Percentiles rank a stretch among this genome's conserved stretches.
phyloP scores from a whole-genome alignment of 2,888 invertebrate genomes.

The Drosophila birchii region DNA sequence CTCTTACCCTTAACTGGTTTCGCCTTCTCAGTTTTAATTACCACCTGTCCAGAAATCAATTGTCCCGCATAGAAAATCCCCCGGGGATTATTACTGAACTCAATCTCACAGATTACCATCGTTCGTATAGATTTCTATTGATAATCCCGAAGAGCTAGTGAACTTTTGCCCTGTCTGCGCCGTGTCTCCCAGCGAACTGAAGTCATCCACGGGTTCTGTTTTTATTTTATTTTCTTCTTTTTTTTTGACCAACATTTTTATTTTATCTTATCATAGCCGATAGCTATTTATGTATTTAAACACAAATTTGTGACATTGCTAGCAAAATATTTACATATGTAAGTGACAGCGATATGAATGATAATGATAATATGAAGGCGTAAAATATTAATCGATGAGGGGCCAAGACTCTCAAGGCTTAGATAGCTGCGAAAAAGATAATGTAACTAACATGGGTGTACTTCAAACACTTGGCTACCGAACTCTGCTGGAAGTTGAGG shows the following conservation, averaged over 20 bases:
- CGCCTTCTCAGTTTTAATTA: slow-evolving; percentile 63
- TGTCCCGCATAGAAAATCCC: slow-evolving; percentile 82
- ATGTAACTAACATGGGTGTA: neutral
- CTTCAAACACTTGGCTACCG: neutral
- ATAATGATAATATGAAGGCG: neutral
- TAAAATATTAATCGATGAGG: slow-evolving; percentile 4
- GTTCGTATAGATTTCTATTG: slow-evolving; percentile 51
- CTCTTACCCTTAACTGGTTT: slow-evolving; percentile 67
- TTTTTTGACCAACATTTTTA: slow-evolving; percentile 19
- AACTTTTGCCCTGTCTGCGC: slow-evolving; percentile 25
- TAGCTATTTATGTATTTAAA: slow-evolving; percentile 51
- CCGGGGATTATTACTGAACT: slow-evolving; percentile 78
- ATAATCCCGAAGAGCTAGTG: slow-evolving; percentile 8
- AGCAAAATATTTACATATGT: slow-evolving; percentile 41
- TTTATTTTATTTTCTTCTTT: slow-evolving; percentile 20
- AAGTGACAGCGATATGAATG: slow-evolving; percentile 45
- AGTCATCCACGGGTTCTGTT: slow-evolving; percentile 18
- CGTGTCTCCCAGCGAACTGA: slow-evolving; percentile 37
- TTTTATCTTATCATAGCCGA: slow-evolving; percentile 61
- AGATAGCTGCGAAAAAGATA: slow-evolving; percentile 2
- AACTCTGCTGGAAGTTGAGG: neutral
- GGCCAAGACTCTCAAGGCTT: slow-evolving; percentile 2
- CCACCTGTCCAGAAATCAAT: slow-evolving; percentile 69
- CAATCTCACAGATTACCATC: slow-evolving; percentile 77
- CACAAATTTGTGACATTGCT: slow-evolving; percentile 21